These are phyloP conservation scores for Amphiprion ocellaris DNA, from an alignment of 2,113 vertebrate species.

Conservation along the genomic window DNA sequence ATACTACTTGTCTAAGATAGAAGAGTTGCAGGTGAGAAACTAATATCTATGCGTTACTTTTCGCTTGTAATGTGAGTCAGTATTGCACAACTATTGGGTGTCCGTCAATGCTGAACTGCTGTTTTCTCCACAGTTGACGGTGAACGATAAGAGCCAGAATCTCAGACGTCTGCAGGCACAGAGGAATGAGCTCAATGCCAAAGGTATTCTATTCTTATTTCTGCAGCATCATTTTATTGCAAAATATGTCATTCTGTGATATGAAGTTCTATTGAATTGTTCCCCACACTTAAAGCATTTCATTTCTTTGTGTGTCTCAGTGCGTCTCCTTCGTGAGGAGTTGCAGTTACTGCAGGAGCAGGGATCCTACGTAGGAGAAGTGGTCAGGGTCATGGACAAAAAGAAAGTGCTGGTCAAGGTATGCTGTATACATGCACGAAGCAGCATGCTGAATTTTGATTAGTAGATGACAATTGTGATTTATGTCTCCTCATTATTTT, in stretches of 20 bases:
- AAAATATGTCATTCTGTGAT: neutral
- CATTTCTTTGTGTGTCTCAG: slow-evolving; percentile 69
- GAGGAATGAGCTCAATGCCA: slow-evolving; percentile 97
- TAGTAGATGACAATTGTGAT: neutral
- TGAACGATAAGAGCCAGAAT: slow-evolving; percentile 98
- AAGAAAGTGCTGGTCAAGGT: slow-evolving; percentile 99
- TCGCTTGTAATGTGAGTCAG: neutral
- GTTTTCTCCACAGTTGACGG: slow-evolving; percentile 87
- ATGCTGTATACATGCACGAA: neutral
- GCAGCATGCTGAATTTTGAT: neutral
- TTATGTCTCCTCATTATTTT: slow-evolving; percentile 15
- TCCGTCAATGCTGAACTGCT: neutral
- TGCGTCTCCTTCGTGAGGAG: slow-evolving; percentile 95
- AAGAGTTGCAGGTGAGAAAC: slow-evolving; percentile 94
- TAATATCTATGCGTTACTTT: too few species aligned
- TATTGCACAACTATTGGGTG: neutral
- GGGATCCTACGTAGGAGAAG: slow-evolving; percentile 98
- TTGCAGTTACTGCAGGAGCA: slow-evolving; percentile 98
- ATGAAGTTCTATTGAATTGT: too few species aligned
- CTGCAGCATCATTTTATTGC: neutral
- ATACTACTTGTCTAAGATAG: slow-evolving; percentile 98
- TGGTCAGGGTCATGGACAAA: slow-evolving; percentile 99
- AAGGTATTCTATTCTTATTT: slow-evolving; percentile 83
- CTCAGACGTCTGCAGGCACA: slow-evolving; percentile 96
- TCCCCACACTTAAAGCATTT: neutral